A percentile compares a stretch with the other conserved stretches of the same genome.
Conservation (phyloP, 1,140 invertebrate genomes). For the Telenomus remus region DNA sequence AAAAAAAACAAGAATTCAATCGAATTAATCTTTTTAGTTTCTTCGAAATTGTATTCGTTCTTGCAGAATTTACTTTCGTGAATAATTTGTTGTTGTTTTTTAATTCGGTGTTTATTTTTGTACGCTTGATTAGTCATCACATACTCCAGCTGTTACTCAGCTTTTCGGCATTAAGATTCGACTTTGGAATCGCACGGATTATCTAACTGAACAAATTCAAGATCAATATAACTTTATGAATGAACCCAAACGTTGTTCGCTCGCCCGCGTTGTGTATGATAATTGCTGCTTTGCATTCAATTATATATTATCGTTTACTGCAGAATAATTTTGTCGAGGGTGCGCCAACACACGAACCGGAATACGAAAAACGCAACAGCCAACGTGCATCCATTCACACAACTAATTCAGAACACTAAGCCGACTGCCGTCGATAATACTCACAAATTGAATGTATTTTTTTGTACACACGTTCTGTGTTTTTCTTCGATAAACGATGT, state of each 20-base stretch:
- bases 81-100: constrained; percentile 4
- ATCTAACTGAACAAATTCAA: constrained; percentile 31
- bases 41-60: not conserved
- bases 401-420: no score
- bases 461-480: no score
- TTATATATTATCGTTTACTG: constrained; percentile 18
- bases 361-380: not conserved
- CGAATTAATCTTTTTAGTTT: no score
- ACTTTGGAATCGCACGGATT: constrained; percentile 37
- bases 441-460: no score
- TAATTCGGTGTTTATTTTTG: no score
- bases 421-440: no score
- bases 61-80: not conserved
- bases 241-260: constrained; percentile 6
- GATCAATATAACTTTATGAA: constrained; percentile 20
- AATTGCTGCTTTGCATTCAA: constrained; percentile 22
- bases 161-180: constrained; percentile 16
- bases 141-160: constrained; percentile 1
- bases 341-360: not conserved
- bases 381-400: no score
- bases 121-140: constrained; percentile 11
- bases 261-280: constrained; percentile 1
- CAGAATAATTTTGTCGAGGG: constrained; percentile 9
- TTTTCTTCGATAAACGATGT: no score
- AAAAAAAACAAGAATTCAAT: no score